Evolutionary conservation across 2,797 vertebrate species (phyloP), one percentile per base, ranked within the genome.

Genomic region (Crenichthys baileyi): DNA sequence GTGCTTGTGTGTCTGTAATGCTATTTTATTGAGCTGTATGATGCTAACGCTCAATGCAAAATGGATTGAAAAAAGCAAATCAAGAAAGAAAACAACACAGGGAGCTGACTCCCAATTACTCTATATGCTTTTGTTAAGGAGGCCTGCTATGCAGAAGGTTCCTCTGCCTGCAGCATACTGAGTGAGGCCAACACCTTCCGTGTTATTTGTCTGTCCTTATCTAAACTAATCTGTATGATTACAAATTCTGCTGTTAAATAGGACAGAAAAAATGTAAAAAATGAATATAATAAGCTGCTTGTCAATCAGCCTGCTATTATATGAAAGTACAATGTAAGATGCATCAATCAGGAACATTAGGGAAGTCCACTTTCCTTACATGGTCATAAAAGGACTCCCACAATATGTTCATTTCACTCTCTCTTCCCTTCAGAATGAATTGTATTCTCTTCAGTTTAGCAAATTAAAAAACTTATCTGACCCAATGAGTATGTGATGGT

Each of bases 121-220:
- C 74, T 50, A 68, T n/a, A 46, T 56, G 88, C 89, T 92, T 89
- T 91, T 92, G 93, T 92, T 91, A 29, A 87, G 88, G 87, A 91
- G 91, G 91, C 90, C 91, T 89, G 80, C 80, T 91, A 84, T 91
- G 87, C 88, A 87, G 89, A 82, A 60, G 81, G 77, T 85, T 24
- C 67, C 73, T 80, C 20, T 77, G 82, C 75, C 79, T 89, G 90
- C 83, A 85, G 90, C 91, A 91, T 90, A 76, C 81, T 82, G 83
- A 86, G 81, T 74, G 73, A 89, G 89, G 85, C 86, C 89, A 78
- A 86, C 90, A 88, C 85, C 86, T 87, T 79, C 61, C 60, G 16
- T 76, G 63, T 50, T 71, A 67, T 73, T 72, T 50, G 50, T 67
- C 72, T 80, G 41, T 44, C 58, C 68, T 65, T 60, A 73, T 63